These are phyloP conservation scores for Folsomia manolachei DNA, from an alignment of 2,888 invertebrate species.

Conservation along the genomic window DNA sequence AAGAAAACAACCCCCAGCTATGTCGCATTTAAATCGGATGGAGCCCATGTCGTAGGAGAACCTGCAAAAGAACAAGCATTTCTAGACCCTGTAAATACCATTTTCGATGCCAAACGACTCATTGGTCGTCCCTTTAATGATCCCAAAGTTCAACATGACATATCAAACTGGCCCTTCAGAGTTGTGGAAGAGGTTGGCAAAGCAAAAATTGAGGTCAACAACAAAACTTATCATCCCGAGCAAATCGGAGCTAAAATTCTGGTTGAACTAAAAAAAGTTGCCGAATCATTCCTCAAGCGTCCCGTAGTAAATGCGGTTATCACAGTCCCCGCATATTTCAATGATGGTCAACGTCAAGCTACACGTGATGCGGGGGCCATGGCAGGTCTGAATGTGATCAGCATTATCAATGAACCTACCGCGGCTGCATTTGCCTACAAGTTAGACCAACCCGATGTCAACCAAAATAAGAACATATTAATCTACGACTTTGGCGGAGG, in stretches of 20 bases:
- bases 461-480: slow-evolving; percentile 16
- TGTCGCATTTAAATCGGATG: slow-evolving; percentile 27
- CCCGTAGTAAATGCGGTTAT: slow-evolving; percentile 11
- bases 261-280: slow-evolving; percentile 5
- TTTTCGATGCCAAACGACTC: slow-evolving; percentile 77
- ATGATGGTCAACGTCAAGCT: slow-evolving; percentile 66
- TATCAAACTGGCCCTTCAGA: slow-evolving; percentile 81
- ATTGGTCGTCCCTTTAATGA: slow-evolving; percentile 81
- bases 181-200: slow-evolving; percentile 62
- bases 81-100: slow-evolving; percentile 72
- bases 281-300: slow-evolving; percentile 15
- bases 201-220: slow-evolving; percentile 22
- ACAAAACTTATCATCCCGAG: slow-evolving; percentile 15
- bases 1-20: slow-evolving; percentile 23
- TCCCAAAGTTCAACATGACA: slow-evolving; percentile 70
- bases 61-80: slow-evolving; percentile 25
- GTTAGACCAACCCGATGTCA: slow-evolving; percentile 5
- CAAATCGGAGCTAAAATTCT: slow-evolving; percentile 25
- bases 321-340: slow-evolving; percentile 72
- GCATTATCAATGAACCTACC: slow-evolving; percentile 88
- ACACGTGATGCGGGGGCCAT: slow-evolving; percentile 77
- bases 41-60: slow-evolving; percentile 49
- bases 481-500: slow-evolving; percentile 39
- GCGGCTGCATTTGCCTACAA: slow-evolving; percentile 64
- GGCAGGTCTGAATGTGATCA: slow-evolving; percentile 78